Evolutionary conservation across 2,113 vertebrate genomes (phyloP).

Genomic region (Rhagologus leucostigma): DNA sequence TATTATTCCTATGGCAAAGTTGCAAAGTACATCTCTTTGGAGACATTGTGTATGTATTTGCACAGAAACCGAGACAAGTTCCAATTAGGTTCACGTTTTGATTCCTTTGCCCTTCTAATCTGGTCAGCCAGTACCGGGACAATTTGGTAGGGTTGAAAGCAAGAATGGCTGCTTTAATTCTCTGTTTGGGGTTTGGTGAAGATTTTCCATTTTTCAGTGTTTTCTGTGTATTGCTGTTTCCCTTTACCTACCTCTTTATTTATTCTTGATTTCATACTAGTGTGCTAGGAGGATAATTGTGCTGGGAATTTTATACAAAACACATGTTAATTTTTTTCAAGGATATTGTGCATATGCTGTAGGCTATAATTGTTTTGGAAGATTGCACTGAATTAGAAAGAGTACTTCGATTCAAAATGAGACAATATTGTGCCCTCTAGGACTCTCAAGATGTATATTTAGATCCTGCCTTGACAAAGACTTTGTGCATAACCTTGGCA

Average conservation of each 20-base stretch:
- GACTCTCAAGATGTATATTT: slow-evolving; percentile 1
- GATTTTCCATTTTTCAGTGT: neutral
- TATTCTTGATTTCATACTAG: neutral
- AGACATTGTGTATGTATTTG: neutral
- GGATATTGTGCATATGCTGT: neutral
- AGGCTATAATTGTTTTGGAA: slow-evolving; percentile 54
- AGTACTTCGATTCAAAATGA: neutral
- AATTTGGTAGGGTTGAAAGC: neutral
- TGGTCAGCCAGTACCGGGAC: neutral
- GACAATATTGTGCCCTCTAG: slow-evolving; percentile 24
- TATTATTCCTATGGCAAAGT: neutral
- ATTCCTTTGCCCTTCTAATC: neutral
- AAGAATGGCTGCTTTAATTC: neutral
- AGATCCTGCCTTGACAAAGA: neutral
- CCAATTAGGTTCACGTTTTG: neutral
- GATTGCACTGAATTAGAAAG: slow-evolving; percentile 17
- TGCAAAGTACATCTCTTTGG: neutral
- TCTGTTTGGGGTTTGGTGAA: neutral
- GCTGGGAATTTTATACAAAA: slow-evolving; percentile 17
- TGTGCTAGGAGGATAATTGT: neutral
- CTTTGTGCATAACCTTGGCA: neutral
- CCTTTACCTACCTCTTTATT: neutral
- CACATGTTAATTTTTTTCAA: slow-evolving; percentile 16
- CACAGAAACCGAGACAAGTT: neutral
- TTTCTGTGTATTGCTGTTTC: neutral